These are phyloP conservation scores for Myioborus melanocephalus DNA, from an alignment of 2,797 vertebrate species.

Conservation along the genomic window DNA sequence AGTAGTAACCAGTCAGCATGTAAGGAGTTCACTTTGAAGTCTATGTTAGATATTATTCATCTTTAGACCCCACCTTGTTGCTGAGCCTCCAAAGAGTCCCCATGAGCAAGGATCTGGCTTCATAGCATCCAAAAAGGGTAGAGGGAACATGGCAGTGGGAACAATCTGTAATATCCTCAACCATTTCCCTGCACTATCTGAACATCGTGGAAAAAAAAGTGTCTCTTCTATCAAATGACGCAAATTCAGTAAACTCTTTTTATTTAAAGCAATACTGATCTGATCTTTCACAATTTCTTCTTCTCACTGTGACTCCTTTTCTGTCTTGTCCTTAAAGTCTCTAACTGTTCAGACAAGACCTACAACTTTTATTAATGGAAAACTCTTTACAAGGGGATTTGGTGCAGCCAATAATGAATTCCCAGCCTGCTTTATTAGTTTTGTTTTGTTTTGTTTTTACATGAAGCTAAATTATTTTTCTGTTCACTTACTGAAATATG, in stretches of 20 bases:
- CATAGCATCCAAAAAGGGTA: background rate
- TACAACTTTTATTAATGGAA: background rate
- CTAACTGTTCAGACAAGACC: background rate
- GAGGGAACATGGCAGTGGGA: background rate
- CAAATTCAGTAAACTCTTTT: background rate
- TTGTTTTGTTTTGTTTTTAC: background rate
- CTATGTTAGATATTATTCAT: background rate
- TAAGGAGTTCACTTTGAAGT: background rate
- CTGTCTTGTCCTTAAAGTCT: background rate
- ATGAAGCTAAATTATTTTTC: background rate
- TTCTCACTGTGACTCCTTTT: background rate
- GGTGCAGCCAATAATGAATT: background rate
- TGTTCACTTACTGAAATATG: background rate
- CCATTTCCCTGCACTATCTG: background rate
- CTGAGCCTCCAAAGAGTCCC: rapidly evolving
- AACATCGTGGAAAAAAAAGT: background rate
- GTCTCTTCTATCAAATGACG: background rate
- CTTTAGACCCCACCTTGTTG: background rate
- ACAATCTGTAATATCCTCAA: background rate
- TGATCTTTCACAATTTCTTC: background rate
- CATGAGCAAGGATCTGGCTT: background rate
- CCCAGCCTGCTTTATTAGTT: background rate
- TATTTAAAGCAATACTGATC: background rate
- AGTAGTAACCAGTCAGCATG: background rate
- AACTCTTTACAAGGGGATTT: background rate